These are phyloP conservation scores for Petrocephalus schoutedeni DNA, from an alignment of 2,797 vertebrate species.

Conservation along the genomic window DNA sequence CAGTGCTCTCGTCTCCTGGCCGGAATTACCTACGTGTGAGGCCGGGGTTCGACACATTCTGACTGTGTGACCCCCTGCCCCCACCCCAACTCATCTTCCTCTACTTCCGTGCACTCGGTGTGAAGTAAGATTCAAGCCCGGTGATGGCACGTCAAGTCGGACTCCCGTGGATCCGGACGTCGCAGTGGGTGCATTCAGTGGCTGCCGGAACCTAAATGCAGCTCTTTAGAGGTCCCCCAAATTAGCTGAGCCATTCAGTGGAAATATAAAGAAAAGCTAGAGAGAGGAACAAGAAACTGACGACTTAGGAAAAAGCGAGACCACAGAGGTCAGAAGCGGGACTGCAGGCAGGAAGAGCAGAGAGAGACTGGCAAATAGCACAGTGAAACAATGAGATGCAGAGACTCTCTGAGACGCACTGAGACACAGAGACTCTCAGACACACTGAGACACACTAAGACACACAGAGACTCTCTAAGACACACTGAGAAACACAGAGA, in stretches of 20 bases:
- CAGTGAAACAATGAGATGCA: too few species aligned
- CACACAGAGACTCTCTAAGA: not conserved
- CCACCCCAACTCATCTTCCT: not conserved
- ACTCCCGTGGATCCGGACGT: not conserved
- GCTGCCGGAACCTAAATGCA: slow-evolving; percentile 69
- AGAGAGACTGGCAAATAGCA: not conserved
- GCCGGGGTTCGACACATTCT: not conserved
- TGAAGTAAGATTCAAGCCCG: slow-evolving; percentile 47
- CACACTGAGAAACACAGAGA: too few species aligned
- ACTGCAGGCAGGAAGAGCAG: not conserved
- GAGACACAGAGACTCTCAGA: not conserved
- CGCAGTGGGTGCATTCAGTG: slow-evolving; percentile 49
- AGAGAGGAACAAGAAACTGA: slow-evolving; percentile 61
- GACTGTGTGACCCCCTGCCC: not conserved
- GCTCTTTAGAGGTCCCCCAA: slow-evolving; percentile 61
- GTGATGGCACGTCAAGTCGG: slow-evolving; percentile 46
- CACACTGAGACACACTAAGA: not conserved
- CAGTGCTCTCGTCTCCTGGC: not conserved
- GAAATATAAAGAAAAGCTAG: slow-evolving; percentile 72
- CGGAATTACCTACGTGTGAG: not conserved
- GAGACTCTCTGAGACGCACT: not conserved
- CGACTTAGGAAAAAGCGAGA: slow-evolving; percentile 61
- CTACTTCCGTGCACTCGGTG: slow-evolving; percentile 27
- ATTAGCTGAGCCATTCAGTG: slow-evolving; percentile 73
- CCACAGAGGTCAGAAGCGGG: slow-evolving; percentile 17